Conservation (phyloP, 2,888 invertebrate species). For the Epirrita christyi region DNA sequence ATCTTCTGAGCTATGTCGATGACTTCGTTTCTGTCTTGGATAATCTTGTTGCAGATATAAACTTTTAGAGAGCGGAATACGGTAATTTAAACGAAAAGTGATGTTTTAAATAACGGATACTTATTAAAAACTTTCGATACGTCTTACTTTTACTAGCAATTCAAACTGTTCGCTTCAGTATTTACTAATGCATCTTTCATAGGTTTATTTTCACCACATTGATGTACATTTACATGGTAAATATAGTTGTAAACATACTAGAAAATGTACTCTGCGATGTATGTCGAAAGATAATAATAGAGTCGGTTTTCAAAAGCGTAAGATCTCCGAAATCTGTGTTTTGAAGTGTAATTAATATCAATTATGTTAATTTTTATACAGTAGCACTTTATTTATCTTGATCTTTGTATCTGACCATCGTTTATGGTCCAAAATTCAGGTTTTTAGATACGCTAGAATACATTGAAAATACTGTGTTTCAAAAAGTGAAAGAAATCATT, state of each 20-base stretch:
- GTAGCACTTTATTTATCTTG: slow-evolving; percentile 23
- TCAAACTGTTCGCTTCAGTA: slow-evolving; percentile 8
- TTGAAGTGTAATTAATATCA: slow-evolving; percentile 30
- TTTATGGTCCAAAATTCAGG: slow-evolving; percentile 26
- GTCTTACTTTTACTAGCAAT: slow-evolving; percentile 1
- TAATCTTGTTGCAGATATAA: too few species aligned
- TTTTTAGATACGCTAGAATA: slow-evolving; percentile 28
- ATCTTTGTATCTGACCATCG: slow-evolving; percentile 22
- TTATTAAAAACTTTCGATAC: slow-evolving; percentile 15
- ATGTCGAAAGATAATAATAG: slow-evolving; percentile 29
- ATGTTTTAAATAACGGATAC: neutral
- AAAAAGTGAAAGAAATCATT: slow-evolving; percentile 16
- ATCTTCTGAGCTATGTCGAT: too few species aligned
- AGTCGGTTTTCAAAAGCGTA: slow-evolving; percentile 18
- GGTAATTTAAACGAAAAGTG: neutral
- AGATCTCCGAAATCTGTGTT: slow-evolving; percentile 28
- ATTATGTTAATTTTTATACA: slow-evolving; percentile 29
- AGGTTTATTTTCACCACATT: slow-evolving; percentile 20
- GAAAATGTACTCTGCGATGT: slow-evolving; percentile 7
- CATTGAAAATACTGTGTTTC: slow-evolving; percentile 7
- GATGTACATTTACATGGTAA: slow-evolving; percentile 25
- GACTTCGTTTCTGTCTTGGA: too few species aligned
- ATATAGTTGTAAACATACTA: slow-evolving; percentile 16
- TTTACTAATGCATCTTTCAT: slow-evolving; percentile 17
- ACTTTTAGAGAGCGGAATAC: too few species aligned